A percentile compares a stretch with the other conserved stretches of the same genome.
These are phyloP conservation scores for Venusia cambrica DNA, from an alignment of 2,888 invertebrate genomes.

Conservation along the genomic window DNA sequence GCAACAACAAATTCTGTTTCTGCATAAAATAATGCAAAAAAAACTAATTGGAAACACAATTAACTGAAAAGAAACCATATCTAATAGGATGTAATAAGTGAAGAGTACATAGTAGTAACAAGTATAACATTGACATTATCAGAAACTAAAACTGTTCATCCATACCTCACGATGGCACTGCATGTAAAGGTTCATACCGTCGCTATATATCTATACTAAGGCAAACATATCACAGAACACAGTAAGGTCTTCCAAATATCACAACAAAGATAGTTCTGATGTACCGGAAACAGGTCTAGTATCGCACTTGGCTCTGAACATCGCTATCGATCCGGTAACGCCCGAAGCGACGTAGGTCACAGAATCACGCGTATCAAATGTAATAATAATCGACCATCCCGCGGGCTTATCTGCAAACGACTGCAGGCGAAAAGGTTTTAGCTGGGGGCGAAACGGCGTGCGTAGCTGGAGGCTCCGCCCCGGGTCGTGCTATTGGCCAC, in stretches of 20 bases:
- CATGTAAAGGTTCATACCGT: conserved; percentile 75
- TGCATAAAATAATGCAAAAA: too few relatives aligned
- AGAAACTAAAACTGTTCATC: conserved; percentile 37
- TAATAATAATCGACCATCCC: conserved; percentile 80
- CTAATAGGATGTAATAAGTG: too few relatives aligned
- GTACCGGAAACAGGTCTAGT: conserved; percentile 39
- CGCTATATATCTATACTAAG: conserved; percentile 67
- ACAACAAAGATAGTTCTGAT: conserved; percentile 48
- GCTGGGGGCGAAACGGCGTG: conserved; percentile 77
- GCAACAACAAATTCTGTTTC: too few relatives aligned
- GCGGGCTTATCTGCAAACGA: conserved; percentile 80
- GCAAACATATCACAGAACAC: conserved; percentile 77
- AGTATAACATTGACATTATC: conserved; percentile 7
- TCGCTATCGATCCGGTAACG: conserved; percentile 64
- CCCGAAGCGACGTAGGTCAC: conserved; percentile 68
- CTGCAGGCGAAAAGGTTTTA: conserved; percentile 80
- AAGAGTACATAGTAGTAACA: too few relatives aligned
- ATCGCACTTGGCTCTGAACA: conserved; percentile 54
- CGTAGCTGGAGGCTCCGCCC: conserved; percentile 76
- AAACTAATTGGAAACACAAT: too few relatives aligned
- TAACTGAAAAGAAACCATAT: too few relatives aligned
- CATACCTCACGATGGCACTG: conserved; percentile 80
- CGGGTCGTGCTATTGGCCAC: conserved; percentile 69
- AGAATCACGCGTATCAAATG: conserved; percentile 70
- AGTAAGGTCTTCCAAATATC: conserved; percentile 42